Percentiles rank a stretch among this genome's conserved stretches.
Evolutionary conservation across 2,888 invertebrate genomes (phyloP).

Genomic region (Octonoba sinensis): DNA sequence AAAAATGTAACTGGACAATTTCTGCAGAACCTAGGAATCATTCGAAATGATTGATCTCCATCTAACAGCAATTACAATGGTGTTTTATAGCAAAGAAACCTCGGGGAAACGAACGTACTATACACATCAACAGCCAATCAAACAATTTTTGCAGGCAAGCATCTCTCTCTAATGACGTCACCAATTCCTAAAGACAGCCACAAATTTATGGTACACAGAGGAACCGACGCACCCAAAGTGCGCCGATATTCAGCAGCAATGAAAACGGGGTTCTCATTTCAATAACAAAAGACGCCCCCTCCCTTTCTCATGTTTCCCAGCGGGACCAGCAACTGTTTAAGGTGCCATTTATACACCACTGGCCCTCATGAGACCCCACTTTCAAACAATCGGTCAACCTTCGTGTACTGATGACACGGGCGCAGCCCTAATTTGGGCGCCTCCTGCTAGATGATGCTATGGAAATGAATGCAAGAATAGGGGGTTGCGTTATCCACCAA

Average conservation of each 20-base stretch:
- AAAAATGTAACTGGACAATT: too few species aligned
- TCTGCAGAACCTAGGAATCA: too few species aligned
- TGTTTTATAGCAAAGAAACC: too few species aligned
- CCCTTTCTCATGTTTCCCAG: conserved; percentile 20
- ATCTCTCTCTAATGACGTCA: conserved; percentile 10
- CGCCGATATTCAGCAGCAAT: neutral
- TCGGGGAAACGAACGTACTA: too few species aligned
- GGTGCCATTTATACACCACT: conserved; percentile 63
- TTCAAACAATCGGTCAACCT: conserved; percentile 18
- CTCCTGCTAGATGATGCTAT: conserved; percentile 45
- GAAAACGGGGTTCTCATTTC: conserved; percentile 54
- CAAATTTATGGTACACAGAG: conserved; percentile 36
- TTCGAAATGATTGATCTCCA: too few species aligned
- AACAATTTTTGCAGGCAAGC: neutral
- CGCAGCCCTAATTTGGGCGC: conserved; percentile 41
- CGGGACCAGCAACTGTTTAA: conserved; percentile 53
- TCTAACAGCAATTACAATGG: too few species aligned
- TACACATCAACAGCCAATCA: neutral
- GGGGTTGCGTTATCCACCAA: too few species aligned
- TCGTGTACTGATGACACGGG: conserved; percentile 35
- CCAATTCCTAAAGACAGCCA: neutral
- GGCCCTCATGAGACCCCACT: conserved; percentile 24
- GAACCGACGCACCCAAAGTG: conserved; percentile 1
- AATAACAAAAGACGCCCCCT: conserved; percentile 48
- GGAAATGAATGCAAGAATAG: conserved; percentile 30